Percentiles rank a stretch among this genome's conserved stretches.
Conservation (phyloP, 2,888 invertebrate genomes). For the Ryuthela nishihirai region DNA sequence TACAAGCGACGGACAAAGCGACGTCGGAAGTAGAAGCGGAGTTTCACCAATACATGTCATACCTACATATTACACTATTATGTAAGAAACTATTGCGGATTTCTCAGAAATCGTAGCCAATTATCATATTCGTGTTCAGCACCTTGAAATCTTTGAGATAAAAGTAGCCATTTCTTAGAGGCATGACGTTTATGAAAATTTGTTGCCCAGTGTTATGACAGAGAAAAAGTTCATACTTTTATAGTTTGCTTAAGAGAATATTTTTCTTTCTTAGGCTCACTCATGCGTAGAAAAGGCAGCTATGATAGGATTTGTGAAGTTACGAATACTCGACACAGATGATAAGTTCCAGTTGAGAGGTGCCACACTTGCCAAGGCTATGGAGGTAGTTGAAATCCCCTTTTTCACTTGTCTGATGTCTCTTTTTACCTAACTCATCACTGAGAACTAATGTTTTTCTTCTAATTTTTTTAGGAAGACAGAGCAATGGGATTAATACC, state of each 20-base stretch:
- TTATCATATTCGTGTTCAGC: too few relatives aligned
- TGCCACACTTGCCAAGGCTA: constrained; percentile 68
- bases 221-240: too few relatives aligned
- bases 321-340: constrained; percentile 83
- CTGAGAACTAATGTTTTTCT: neutral
- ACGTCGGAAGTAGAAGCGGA: too few relatives aligned
- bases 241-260: neutral
- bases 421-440: neutral
- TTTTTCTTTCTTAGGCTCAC: constrained; percentile 60
- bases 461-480: constrained; percentile 68
- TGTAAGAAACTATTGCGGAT: too few relatives aligned
- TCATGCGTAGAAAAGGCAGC: constrained; percentile 91
- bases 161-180: too few relatives aligned
- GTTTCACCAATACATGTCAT: too few relatives aligned
- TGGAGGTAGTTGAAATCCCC: constrained; percentile 41
- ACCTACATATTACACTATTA: too few relatives aligned
- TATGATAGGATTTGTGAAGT: constrained; percentile 88
- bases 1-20: too few relatives aligned
- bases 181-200: too few relatives aligned
- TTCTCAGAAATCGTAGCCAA: too few relatives aligned
- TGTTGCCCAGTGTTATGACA: too few relatives aligned
- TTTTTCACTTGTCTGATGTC: neutral
- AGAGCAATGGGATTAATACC: constrained; percentile 88
- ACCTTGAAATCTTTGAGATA: too few relatives aligned
- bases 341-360: constrained; percentile 76